A percentile compares a stretch with the other conserved stretches of the same genome.
These are phyloP conservation scores for Holacanthella duospinosa DNA, from an alignment of 2,888 invertebrate genomes.

Conservation along the genomic window DNA sequence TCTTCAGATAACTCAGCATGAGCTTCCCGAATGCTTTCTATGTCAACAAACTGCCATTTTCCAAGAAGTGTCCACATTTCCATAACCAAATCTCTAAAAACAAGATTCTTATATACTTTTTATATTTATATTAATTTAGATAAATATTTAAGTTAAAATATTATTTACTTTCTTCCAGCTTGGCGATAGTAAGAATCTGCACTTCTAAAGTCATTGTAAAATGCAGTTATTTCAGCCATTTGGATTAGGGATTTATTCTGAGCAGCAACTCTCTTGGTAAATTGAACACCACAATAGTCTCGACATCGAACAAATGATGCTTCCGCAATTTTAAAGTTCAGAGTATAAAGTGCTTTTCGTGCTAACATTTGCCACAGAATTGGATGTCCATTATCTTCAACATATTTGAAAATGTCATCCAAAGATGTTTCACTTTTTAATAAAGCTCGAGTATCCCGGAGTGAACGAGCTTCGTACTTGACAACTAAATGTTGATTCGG, in stretches of 20 bases:
- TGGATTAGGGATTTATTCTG: slow-evolving; percentile 67
- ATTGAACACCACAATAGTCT: slow-evolving; percentile 88
- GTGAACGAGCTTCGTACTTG: slow-evolving; percentile 81
- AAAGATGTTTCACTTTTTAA: slow-evolving; percentile 82
- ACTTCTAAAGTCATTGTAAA: slow-evolving; percentile 85
- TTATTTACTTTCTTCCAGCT: slow-evolving; percentile 67
- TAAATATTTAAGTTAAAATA: neutral
- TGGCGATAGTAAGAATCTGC: slow-evolving; percentile 89
- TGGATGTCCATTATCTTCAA: slow-evolving; percentile 94
- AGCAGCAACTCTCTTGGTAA: slow-evolving; percentile 74
- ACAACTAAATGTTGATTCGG: slow-evolving; percentile 59
- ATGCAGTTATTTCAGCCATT: slow-evolving; percentile 79
- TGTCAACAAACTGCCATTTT: slow-evolving; percentile 90
- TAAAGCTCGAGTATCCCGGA: slow-evolving; percentile 82
- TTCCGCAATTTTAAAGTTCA: slow-evolving; percentile 82
- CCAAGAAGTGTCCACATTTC: slow-evolving; percentile 77
- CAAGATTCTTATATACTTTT: neutral
- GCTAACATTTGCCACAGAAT: slow-evolving; percentile 86
- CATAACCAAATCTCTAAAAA: slow-evolving; percentile 77
- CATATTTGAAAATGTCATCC: slow-evolving; percentile 78
- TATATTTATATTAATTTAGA: neutral
- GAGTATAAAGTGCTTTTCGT: slow-evolving; percentile 76
- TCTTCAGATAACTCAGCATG: slow-evolving; percentile 26
- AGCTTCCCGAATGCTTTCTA: slow-evolving; percentile 44
- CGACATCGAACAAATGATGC: slow-evolving; percentile 88